phyloP scores from a whole-genome alignment of 2,888 invertebrate genomes.

The Himalopsyche tibetana region DNA sequence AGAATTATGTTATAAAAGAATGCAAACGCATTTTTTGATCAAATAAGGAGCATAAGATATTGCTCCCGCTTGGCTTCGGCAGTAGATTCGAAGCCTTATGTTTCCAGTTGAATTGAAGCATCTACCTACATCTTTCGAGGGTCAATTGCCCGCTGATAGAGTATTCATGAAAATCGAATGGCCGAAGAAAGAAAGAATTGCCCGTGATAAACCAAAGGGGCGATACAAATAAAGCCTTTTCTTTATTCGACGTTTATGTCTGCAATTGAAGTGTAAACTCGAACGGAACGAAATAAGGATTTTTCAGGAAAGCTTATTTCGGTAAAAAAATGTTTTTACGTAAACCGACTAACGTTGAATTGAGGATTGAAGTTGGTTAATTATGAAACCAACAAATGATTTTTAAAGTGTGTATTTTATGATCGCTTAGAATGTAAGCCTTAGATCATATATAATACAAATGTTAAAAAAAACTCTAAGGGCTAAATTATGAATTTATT shows the following conservation, averaged over 20 bases:
- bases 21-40: too few species aligned
- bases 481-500: too few species aligned
- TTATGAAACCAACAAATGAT: too few species aligned
- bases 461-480: too few species aligned
- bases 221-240: slow-evolving; percentile 65
- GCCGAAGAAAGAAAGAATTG: slow-evolving; percentile 61
- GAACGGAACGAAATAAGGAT: neutral
- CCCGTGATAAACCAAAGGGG: slow-evolving; percentile 65
- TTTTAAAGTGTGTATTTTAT: too few species aligned
- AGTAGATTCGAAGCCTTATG: slow-evolving; percentile 36
- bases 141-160: slow-evolving; percentile 64
- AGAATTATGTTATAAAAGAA: too few species aligned
- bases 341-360: too few species aligned
- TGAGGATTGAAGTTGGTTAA: too few species aligned
- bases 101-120: slow-evolving; percentile 35
- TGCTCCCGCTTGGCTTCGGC: slow-evolving; percentile 1
- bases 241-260: slow-evolving; percentile 65
- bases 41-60: neutral
- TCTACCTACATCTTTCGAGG: slow-evolving; percentile 43
- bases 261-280: slow-evolving; percentile 56
- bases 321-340: too few species aligned
- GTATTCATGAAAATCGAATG: slow-evolving; percentile 65
- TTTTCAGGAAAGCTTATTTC: neutral
- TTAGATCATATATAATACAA: too few species aligned
- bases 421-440: too few species aligned